Evolutionary conservation across 2,888 invertebrate genomes (phyloP).

Genomic region (Elmis aenea): DNA sequence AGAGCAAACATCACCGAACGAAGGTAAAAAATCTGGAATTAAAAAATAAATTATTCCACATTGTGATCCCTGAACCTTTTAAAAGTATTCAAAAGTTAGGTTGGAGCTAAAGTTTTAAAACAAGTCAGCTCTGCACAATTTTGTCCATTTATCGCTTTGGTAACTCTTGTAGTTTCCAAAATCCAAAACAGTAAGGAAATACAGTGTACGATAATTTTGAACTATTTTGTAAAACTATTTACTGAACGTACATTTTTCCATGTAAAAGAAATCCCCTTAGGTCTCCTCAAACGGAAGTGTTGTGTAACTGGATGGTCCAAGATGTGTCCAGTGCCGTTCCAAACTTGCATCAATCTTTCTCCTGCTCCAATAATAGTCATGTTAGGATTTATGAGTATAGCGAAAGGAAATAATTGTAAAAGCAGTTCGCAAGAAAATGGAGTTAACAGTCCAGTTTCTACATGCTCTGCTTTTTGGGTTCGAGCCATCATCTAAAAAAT

Average conservation of each 20-base stretch:
- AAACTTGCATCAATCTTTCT: conserved; percentile 67
- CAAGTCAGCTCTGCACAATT: no score
- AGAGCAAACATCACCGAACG: conserved; percentile 82
- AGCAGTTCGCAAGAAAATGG: conserved; percentile 67
- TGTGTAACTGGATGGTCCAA: conserved; percentile 64
- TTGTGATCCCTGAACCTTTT: no score
- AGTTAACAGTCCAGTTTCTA: conserved; percentile 46
- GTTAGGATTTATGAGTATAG: conserved; percentile 68
- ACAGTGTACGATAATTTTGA: no score
- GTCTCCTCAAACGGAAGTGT: conserved; percentile 71
- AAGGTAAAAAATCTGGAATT: conserved; percentile 64
- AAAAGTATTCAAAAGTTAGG: no score
- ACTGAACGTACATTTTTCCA: conserved; percentile 88
- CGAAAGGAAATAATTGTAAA: conserved; percentile 83
- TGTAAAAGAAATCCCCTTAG: conserved; percentile 73
- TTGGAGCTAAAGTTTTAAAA: no score
- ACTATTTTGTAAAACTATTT: no score
- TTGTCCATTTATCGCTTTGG: no score
- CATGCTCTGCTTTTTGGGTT: conserved; percentile 34
- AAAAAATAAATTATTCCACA: no score
- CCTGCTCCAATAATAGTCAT: conserved; percentile 77
- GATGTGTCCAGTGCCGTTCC: conserved; percentile 52
- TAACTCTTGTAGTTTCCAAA: no score
- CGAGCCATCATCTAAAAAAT: conserved; percentile 34
- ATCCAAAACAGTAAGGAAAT: no score